phyloP scores from a whole-genome alignment of 2,888 invertebrate genomes.

The Neoscelio sp. region DNA sequence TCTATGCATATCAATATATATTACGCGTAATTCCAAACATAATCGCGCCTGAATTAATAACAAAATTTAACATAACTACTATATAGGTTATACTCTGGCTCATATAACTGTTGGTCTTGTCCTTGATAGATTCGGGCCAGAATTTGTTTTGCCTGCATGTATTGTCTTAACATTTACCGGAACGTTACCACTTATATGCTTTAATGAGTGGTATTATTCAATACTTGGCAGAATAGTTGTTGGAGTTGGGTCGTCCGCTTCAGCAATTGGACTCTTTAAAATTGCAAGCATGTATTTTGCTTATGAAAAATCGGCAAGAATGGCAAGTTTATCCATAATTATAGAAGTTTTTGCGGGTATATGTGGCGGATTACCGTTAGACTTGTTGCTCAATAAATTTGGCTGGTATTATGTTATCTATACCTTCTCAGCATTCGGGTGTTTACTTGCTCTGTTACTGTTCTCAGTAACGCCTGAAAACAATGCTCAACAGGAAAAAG shows the following conservation, averaged over 20 bases:
- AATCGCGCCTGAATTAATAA: slow-evolving; percentile 18
- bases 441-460: slow-evolving; percentile 11
- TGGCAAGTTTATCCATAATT: slow-evolving; percentile 13
- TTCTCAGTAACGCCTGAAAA: slow-evolving; percentile 2
- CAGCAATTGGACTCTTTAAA: slow-evolving; percentile 29
- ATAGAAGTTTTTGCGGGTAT: slow-evolving; percentile 5
- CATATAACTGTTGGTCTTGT: slow-evolving; percentile 23
- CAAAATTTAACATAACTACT: slow-evolving; percentile 20
- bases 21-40: slow-evolving; percentile 27
- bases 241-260: slow-evolving; percentile 28
- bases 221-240: slow-evolving; percentile 10
- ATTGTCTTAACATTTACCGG: slow-evolving; percentile 24
- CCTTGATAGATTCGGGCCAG: slow-evolving; percentile 27
- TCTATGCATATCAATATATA: slow-evolving; percentile 35
- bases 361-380: slow-evolving; percentile 12
- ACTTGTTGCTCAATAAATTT: slow-evolving; percentile 19
- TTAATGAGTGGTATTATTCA: slow-evolving; percentile 26
- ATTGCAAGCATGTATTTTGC: slow-evolving; percentile 2
- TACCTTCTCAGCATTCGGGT: slow-evolving; percentile 11
- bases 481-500: neutral
- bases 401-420: slow-evolving; percentile 15
- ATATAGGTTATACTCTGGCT: slow-evolving; percentile 28
- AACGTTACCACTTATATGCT: slow-evolving; percentile 15
- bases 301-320: slow-evolving; percentile 12
- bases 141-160: slow-evolving; percentile 21